Evolutionary conservation across 1,140 invertebrate species (phyloP).

Genomic region (Drosophila saltans): DNA sequence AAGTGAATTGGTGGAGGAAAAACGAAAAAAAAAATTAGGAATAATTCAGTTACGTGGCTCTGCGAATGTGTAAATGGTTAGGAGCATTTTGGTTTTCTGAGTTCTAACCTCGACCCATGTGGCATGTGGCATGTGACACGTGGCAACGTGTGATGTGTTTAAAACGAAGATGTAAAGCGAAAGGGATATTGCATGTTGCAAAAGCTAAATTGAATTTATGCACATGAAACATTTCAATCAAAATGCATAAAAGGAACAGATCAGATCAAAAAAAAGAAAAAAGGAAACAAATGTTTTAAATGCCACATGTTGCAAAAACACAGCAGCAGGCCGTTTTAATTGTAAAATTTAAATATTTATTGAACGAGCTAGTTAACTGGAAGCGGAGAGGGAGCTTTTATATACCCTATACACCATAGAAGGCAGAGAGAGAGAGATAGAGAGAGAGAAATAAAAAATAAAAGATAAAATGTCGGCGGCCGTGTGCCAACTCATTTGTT

Average conservation of each 20-base stretch:
- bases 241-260: not conserved
- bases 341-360: conserved; percentile 60
- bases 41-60: conserved; percentile 64
- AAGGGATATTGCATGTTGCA: conserved; percentile 57
- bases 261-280: not conserved
- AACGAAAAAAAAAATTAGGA: conserved; percentile 12
- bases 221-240: conserved; percentile 44
- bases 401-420: not conserved
- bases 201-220: conserved; percentile 58
- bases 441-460: not conserved
- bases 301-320: conserved; percentile 23
- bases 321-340: conserved; percentile 38
- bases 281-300: conserved; percentile 21
- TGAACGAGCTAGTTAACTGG: conserved; percentile 24
- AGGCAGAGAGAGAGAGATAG: not conserved
- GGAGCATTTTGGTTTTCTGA: conserved; percentile 22
- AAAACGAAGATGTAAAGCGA: conserved; percentile 1
- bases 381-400: not conserved
- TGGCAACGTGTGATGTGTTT: conserved; percentile 24
- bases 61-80: not conserved
- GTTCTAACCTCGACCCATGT: conserved; percentile 30
- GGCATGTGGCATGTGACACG: conserved; percentile 35
- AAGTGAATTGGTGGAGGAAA: conserved; percentile 1
- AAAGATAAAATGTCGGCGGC: conserved; percentile 35
- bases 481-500: conserved; percentile 62